Base-by-base conservation (phyloP, 2,113 vertebrate genomes). In the Passer montanus region DNA sequence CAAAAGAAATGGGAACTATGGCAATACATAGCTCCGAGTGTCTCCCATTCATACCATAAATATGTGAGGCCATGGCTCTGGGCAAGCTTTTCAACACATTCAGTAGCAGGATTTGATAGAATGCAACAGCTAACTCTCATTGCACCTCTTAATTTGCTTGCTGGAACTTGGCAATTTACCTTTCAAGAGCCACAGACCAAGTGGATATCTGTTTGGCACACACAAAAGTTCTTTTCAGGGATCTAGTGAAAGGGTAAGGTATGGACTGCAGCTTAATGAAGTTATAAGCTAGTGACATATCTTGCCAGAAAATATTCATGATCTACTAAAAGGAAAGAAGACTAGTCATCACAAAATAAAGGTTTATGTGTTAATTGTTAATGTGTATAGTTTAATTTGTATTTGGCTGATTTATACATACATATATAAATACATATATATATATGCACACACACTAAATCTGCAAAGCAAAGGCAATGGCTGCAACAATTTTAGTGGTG, bases 161-260 rank as follows among this genome's bases (percentile, higher is more conserved):
- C 93, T 95, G 96, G 90, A 97, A 97, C 88, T 94, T 93, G 96
- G 78, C 94, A 95, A 87, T 85, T 95, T 96, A 97, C 93, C 96
- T 87, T 95, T 97, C 96, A 89, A 95, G 95, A 97, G 95, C 95
- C 93, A 96, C 77, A 95, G 94, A 97, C 85, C 46, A 96, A 97
- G 88, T 88, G 84, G 88, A 95, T 97, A 88, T 95, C 88, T 94
- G 84, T 94, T 97, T 96, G 94, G 70, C 92, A 93, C 41, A 76
- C 74, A 79, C 94, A 97, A 96, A 96, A 89, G 91, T 97, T 97
- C 96, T 96, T 96, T 97, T 96, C 94, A 97, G 91, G 74, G 50
- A 94, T 95, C 74, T 92, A 92, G 96, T 97, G 82, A 77, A 91
- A 96, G 93, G 94, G 50, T 84, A 94, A 95, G 82, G 89, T 92